A percentile compares a stretch with the other conserved stretches of the same genome.
These are phyloP conservation scores for Caloenas nicobarica DNA, from an alignment of 2,113 vertebrate genomes.

Conservation along the genomic window DNA sequence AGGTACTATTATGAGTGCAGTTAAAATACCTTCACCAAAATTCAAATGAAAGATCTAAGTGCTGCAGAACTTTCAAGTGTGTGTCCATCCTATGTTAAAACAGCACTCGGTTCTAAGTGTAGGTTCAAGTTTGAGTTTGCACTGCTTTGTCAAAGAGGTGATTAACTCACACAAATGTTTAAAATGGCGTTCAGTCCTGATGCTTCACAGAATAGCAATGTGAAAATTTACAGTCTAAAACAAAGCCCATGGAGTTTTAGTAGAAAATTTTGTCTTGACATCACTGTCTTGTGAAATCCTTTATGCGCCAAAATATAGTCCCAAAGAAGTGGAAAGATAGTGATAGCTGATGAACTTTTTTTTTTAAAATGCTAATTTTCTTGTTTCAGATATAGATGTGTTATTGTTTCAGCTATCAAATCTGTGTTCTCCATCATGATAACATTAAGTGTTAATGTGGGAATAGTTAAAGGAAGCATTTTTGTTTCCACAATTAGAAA, in stretches of 20 bases:
- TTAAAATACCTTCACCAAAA: slow-evolving; percentile 24
- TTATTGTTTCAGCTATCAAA: background rate
- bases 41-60: background rate
- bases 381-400: slow-evolving; percentile 30
- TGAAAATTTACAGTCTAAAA: background rate
- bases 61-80: background rate
- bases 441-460: background rate
- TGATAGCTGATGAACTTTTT: background rate
- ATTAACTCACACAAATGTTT: rapidly evolving
- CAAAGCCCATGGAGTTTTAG: background rate
- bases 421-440: slow-evolving; percentile 8
- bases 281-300: background rate
- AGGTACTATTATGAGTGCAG: background rate
- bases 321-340: slow-evolving; percentile 19
- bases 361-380: slow-evolving; percentile 33
- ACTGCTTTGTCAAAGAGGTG: background rate
- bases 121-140: background rate
- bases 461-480: background rate
- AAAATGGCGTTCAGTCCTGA: background rate
- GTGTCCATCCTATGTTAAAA: background rate
- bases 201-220: background rate
- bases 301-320: background rate
- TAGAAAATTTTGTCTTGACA: background rate
- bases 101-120: background rate
- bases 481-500: slow-evolving; percentile 1